Evolutionary conservation across 2,113 vertebrate genomes (phyloP), one percentile per base, ranked within the genome.

Genomic region (Rhinogobius similis): DNA sequence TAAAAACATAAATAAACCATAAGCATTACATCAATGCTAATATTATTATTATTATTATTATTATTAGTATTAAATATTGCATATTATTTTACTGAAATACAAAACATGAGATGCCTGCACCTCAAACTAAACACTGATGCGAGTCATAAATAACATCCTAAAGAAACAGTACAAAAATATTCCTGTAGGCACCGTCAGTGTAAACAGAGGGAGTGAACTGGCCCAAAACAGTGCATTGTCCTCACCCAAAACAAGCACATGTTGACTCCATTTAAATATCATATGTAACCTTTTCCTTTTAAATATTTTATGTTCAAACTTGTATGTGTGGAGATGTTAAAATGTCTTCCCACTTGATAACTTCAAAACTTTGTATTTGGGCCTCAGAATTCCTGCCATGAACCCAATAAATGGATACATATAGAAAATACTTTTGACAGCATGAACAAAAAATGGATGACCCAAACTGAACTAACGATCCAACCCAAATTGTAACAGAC

Each of bases 121-220:
- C 84, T 79, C 69, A 62, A 23, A 36, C 63, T 75, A 80, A 77
- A 78, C n/a, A 73, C 4, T 24, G 21, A 44, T 4, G 65, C 80
- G 83, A 81, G 59, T 58, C 68, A 89, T 88, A 88, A 88, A 89
- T 88, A 86, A 44, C 26, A 76, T 76, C 4, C 76, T 75, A 86
- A 85, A 83, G 14, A 2, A 65, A 64, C 48, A 36, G 72, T 83
- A 81, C 13, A 85, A 78, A 82, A 52, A 70, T 75, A 80, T 61
- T 11, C 36, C 16, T 44, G 21, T 65, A 80, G 72, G 76, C 81
- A 69, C 77, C 50, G 72, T 68, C 64, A 79, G 53, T 80, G 87
- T 89, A 87, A 86, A 89, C 88, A 87, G 69, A 64, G 26, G 68
- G 71, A 52, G 68, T 56, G 46, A 53, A 67, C 41, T 36, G 55